phyloP scores from a whole-genome alignment of 92 coral and sea anemone species.

The Ricordea florida region DNA sequence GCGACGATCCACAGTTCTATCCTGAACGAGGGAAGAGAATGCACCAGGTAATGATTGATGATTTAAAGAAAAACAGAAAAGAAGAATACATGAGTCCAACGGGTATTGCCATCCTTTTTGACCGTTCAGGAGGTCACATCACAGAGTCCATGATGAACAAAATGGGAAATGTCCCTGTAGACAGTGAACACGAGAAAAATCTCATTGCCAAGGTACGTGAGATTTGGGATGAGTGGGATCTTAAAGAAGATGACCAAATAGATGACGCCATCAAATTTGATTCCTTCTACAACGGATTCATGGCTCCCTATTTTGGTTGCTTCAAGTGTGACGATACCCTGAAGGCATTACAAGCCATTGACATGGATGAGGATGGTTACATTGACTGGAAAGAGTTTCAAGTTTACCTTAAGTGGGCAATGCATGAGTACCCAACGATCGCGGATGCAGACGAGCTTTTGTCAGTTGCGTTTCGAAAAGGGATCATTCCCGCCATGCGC shows the following conservation, averaged over 20 bases:
- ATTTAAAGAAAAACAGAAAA: constrained; percentile 50
- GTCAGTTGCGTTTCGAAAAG: constrained; percentile 55
- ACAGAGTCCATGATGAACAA: constrained; percentile 39
- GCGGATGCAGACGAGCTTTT: constrained; percentile 63
- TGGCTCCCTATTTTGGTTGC: constrained; percentile 78
- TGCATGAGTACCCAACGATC: constrained; percentile 67
- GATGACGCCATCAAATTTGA: constrained; percentile 64
- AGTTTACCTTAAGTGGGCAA: constrained; percentile 80
- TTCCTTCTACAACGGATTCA: constrained; percentile 70
- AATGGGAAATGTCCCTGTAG: no score
- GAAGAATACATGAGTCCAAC: constrained; percentile 67
- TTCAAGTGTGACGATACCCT: constrained; percentile 71
- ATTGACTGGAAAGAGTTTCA: constrained; percentile 84
- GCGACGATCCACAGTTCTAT: constrained; percentile 49
- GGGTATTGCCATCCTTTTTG: constrained; percentile 59
- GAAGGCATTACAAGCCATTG: constrained; percentile 68
- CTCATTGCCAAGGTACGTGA: constrained; percentile 54
- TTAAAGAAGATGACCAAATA: constrained; percentile 43
- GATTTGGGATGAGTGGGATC: constrained; percentile 84
- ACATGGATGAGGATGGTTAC: constrained; percentile 75
- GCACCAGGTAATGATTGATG: constrained; percentile 63
- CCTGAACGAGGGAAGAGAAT: no score
- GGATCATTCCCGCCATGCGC: constrained; percentile 57
- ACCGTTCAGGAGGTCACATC: constrained; percentile 60
- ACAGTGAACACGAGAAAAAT: constrained; percentile 32